Conservation (phyloP, 2,113 vertebrate species). For the Crotalus helleri region DNA sequence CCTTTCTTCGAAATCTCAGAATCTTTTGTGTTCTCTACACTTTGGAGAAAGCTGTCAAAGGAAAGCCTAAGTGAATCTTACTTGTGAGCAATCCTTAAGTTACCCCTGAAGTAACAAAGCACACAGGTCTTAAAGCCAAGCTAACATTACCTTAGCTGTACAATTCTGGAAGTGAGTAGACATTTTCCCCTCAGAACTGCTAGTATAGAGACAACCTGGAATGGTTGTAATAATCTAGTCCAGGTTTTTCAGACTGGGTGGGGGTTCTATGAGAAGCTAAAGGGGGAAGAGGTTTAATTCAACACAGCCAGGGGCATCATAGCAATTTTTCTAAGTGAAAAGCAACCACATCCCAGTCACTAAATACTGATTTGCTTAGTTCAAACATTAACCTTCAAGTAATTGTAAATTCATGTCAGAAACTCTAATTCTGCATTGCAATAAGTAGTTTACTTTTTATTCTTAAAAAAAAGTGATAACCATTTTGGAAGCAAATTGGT, state of each 20-base stretch:
- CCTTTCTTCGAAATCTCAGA: background rate
- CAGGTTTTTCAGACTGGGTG: background rate
- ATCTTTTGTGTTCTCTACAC: no score
- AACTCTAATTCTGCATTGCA: background rate
- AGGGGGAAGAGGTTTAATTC: background rate
- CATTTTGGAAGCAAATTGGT: slow-evolving; percentile 17
- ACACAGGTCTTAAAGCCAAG: background rate
- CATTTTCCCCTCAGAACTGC: background rate
- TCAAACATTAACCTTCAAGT: background rate
- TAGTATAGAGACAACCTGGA: background rate
- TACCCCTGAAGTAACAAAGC: background rate
- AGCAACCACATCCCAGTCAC: background rate
- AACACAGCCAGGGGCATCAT: background rate
- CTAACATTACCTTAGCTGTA: background rate
- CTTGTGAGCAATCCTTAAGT: background rate
- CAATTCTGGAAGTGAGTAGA: background rate
- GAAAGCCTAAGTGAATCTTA: background rate
- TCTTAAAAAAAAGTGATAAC: background rate
- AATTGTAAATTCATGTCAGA: background rate
- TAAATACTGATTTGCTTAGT: background rate
- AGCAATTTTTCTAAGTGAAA: background rate
- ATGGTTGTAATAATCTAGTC: background rate
- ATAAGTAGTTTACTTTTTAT: background rate
- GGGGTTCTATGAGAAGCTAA: background rate
- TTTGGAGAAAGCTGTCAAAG: no score